Percentiles rank a stretch among this genome's conserved stretches.
phyloP scores from a whole-genome alignment of 2,797 vertebrate genomes.

The Oryzias sinensis region DNA sequence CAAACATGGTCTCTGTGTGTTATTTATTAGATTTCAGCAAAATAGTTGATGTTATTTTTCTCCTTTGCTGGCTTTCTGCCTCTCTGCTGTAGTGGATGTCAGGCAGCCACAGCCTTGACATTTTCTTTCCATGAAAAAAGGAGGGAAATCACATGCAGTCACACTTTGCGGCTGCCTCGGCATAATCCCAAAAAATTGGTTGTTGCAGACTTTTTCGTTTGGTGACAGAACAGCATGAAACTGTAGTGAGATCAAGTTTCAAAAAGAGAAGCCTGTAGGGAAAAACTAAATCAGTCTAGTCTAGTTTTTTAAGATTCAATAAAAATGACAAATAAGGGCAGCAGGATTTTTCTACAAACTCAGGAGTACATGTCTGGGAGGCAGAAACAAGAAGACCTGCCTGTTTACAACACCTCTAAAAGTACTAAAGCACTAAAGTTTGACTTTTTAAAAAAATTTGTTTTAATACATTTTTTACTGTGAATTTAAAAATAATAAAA shows the following conservation, averaged over 20 bases:
- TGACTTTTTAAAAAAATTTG: too few relatives aligned
- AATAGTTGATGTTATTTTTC: too few relatives aligned
- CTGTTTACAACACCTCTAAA: too few relatives aligned
- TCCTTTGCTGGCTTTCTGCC: slow-evolving; percentile 1
- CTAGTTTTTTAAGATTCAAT: background rate
- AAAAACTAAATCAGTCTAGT: background rate
- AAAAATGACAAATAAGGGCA: slow-evolving; percentile 25
- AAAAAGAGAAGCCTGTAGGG: slow-evolving; percentile 3
- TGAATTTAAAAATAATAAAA: too few relatives aligned
- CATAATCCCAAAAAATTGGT: slow-evolving; percentile 17
- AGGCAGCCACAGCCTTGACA: background rate
- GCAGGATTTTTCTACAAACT: slow-evolving; percentile 19
- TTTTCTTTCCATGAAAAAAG: background rate
- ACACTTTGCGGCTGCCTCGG: slow-evolving; percentile 11
- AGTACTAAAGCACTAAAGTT: too few relatives aligned
- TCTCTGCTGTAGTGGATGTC: background rate
- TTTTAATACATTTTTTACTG: too few relatives aligned
- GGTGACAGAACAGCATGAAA: slow-evolving; percentile 9
- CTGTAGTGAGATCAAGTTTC: slow-evolving; percentile 20
- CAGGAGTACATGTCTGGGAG: background rate
- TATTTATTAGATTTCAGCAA: too few relatives aligned
- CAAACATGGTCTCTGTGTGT: too few relatives aligned
- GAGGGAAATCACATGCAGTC: background rate
- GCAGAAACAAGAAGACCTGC: background rate
- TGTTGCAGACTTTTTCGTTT: background rate